Conservation (phyloP, 2,113 vertebrate species). For the Propithecus coquereli region DNA sequence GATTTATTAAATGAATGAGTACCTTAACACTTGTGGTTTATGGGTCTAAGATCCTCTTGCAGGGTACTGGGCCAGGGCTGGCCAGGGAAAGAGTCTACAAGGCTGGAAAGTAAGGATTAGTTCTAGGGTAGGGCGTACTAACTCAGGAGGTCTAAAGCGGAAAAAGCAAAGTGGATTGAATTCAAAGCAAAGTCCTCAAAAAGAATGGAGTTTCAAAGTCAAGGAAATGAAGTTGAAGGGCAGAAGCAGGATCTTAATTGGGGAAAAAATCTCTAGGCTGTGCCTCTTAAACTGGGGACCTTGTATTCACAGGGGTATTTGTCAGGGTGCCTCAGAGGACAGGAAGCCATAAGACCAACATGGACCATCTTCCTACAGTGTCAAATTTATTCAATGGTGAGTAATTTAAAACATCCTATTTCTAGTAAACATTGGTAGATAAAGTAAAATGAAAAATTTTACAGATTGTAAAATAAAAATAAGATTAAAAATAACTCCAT, state of each 20-base stretch:
- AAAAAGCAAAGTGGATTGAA: background rate
- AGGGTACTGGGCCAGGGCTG: background rate
- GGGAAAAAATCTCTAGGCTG: background rate
- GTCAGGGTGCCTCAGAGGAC: background rate
- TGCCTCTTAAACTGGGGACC: background rate
- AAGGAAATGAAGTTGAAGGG: background rate
- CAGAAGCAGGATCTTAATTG: background rate
- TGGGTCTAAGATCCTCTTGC: background rate
- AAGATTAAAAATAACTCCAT: background rate
- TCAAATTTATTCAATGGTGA: constrained; percentile 23
- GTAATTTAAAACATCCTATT: constrained; percentile 31
- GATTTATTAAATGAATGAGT: background rate
- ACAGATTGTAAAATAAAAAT: constrained; percentile 19
- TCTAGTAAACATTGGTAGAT: background rate
- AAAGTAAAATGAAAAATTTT: background rate
- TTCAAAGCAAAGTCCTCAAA: background rate
- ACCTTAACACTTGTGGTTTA: background rate
- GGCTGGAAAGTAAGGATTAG: background rate
- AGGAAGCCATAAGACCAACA: background rate
- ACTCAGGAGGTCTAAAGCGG: background rate
- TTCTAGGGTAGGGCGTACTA: background rate
- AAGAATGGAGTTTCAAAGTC: background rate
- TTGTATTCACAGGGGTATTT: constrained; percentile 42
- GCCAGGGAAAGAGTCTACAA: background rate
- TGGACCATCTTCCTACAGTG: background rate